Conservation (phyloP, 2,797 vertebrate species). For the Podarcis lilfordi region DNA sequence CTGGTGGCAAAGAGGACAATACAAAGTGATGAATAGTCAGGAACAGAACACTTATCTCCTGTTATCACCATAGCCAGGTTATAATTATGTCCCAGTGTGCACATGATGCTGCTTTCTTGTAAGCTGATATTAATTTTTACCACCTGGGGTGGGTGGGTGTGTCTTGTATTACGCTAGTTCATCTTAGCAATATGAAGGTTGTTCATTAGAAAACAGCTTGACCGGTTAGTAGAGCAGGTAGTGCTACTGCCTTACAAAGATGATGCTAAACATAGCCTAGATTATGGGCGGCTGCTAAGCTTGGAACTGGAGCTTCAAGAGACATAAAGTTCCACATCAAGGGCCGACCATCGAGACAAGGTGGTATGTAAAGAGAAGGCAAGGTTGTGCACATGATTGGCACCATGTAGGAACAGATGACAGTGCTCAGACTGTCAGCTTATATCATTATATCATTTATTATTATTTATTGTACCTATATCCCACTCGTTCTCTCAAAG, state of each 20-base stretch:
- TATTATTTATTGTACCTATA: too few species aligned
- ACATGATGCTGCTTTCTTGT: neutral
- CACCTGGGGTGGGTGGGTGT: neutral
- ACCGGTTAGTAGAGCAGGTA: neutral
- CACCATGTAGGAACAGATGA: too few species aligned
- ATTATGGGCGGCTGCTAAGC: too few species aligned
- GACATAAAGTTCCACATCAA: too few species aligned
- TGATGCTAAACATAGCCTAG: neutral
- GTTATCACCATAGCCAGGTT: conserved; percentile 8
- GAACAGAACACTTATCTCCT: neutral
- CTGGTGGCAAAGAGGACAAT: conserved; percentile 23
- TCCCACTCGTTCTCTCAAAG: too few species aligned
- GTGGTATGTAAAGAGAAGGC: too few species aligned
- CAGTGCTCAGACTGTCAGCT: too few species aligned
- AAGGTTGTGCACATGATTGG: too few species aligned
- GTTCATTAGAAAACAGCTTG: neutral
- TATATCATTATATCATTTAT: too few species aligned
- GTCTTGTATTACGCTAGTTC: neutral
- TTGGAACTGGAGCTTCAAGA: neutral
- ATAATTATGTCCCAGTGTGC: conserved; percentile 3
- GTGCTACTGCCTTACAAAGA: neutral
- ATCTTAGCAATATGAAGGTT: conserved; percentile 16
- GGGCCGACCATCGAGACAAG: too few species aligned
- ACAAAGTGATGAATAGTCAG: neutral
- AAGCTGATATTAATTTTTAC: conserved; percentile 10